Base-by-base conservation (phyloP, 1,140 invertebrate species). In the Apis dorsata region DNA sequence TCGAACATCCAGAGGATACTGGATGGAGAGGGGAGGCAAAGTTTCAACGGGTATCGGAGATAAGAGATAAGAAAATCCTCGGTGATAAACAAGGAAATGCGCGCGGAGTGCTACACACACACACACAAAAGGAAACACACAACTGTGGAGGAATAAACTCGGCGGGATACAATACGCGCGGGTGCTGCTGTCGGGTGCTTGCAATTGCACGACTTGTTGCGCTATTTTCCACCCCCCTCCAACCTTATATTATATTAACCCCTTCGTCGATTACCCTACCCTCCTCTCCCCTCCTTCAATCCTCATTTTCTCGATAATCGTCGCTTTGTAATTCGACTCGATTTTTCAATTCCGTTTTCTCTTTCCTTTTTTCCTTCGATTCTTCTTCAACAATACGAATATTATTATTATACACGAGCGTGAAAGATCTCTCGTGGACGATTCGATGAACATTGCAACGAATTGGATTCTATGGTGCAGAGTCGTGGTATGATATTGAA, bases 191-290 rank as follows among this genome's bases (percentile, higher is more conserved):
- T 85, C 83, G 76, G 76, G 68, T 70, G 24, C 76, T 44, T 60
- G 84, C 85, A 80, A 79, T 74, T 88, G 80, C 89, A 90, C 34
- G 34, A 44, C 90, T 91, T 90, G 90, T 91, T 90, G 90, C 90
- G 70, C 88, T 89, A 85, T 86, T 87, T 90, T 88, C 83, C 34
- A 2, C 60, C 75, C 60, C 62, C 11, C 51, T 24, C 62, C 66
- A 65, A 82, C 85, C 81, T 88, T 86, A 90, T 88, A 44, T 44
- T 44, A 44, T 86, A 89, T 79, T 60, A 55, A 13, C 57, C 71
- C 71, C 66, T 69, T 21, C n/a, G 15, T 62, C 82, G 74, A 75
- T 74, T 85, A 28, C 17, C 17, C 2, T 34, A 1, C 34, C 17
- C 51, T 1, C 70, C 10, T 19, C 5, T 7, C 34, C 34, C 34